Conservation (phyloP, 1,140 invertebrate species). For the Laodelphax striatellus region DNA sequence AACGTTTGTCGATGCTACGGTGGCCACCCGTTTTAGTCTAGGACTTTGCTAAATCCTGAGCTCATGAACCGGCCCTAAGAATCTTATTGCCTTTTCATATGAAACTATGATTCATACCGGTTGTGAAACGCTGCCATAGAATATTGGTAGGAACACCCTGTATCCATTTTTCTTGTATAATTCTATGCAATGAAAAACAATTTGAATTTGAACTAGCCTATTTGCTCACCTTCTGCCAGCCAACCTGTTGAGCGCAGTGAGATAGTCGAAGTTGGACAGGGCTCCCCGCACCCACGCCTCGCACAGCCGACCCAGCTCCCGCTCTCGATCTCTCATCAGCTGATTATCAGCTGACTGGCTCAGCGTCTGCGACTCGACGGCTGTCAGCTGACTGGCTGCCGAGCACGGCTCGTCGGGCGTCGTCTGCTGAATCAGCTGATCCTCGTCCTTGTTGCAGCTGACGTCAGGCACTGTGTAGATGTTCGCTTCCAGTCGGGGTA, state of each 20-base stretch:
- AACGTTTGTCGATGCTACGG: too few species aligned
- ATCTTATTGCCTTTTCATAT: too few species aligned
- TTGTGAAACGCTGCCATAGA: too few species aligned
- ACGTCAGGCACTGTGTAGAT: conserved; percentile 9
- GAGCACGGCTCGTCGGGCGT: neutral
- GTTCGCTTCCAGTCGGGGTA: conserved; percentile 17
- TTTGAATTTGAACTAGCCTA: too few species aligned
- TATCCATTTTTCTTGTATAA: too few species aligned
- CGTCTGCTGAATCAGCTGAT: neutral
- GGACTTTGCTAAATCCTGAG: too few species aligned
- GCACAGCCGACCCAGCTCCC: neutral
- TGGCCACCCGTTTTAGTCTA: too few species aligned
- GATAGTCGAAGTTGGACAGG: conserved; percentile 85
- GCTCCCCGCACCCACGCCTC: conserved; percentile 67
- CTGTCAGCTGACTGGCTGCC: neutral
- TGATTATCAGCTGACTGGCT: neutral
- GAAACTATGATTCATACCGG: too few species aligned
- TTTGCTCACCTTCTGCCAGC: conserved; percentile 43
- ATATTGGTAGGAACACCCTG: too few species aligned
- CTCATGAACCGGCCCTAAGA: too few species aligned
- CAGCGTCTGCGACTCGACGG: neutral
- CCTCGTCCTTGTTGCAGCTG: too few species aligned
- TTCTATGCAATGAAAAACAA: too few species aligned
- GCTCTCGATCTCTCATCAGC: neutral
- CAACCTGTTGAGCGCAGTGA: conserved; percentile 76